phyloP scores from a whole-genome alignment of 2,113 vertebrate genomes.

The Cyrtonyx montezumae region DNA sequence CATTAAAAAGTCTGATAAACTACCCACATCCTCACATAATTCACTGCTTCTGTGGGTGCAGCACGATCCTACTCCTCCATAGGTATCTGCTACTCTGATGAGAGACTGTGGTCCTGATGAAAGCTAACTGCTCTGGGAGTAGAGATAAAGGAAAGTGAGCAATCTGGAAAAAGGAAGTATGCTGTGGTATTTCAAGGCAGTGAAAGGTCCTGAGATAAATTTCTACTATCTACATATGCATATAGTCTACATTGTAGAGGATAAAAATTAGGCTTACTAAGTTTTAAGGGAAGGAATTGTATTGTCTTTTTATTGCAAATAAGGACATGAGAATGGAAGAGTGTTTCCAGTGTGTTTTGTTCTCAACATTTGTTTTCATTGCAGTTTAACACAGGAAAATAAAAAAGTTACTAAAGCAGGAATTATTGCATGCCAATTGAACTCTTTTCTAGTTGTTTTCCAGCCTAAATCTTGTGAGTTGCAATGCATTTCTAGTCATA shows the following conservation, averaged over 20 bases:
- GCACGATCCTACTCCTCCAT: background rate
- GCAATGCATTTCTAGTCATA: background rate
- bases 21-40: background rate
- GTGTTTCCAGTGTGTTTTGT: background rate
- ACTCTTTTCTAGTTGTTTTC: background rate
- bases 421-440: background rate
- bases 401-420: background rate
- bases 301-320: background rate
- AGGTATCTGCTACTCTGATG: background rate
- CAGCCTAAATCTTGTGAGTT: background rate
- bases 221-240: background rate
- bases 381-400: background rate
- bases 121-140: background rate
- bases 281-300: background rate
- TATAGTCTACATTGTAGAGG: background rate
- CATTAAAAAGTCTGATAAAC: background rate
- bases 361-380: background rate
- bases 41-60: background rate
- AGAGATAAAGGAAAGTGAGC: background rate
- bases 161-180: background rate
- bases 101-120: background rate
- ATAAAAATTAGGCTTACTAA: background rate
- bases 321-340: background rate
- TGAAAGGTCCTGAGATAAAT: background rate
- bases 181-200: background rate